A percentile compares a stretch with the other conserved stretches of the same genome.
These are phyloP conservation scores for Nanger granti DNA, from an alignment of 2,113 vertebrate species.

Conservation along the genomic window DNA sequence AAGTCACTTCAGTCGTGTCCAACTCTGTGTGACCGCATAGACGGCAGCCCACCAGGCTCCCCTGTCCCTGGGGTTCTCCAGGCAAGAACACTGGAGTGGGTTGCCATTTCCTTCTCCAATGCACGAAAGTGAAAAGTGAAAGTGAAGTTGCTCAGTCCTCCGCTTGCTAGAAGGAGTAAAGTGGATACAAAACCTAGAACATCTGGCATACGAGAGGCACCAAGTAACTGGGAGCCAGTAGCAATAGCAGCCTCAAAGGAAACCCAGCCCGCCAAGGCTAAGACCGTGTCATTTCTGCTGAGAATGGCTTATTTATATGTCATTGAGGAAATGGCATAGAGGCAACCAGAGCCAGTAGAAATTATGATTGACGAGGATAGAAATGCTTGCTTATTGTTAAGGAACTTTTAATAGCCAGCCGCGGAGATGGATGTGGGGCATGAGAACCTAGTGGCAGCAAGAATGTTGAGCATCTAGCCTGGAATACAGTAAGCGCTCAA, in stretches of 20 bases:
- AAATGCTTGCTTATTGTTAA: background rate
- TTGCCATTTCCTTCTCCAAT: no score
- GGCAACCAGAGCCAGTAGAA: background rate
- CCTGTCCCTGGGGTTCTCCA: no score
- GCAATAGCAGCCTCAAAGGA: background rate
- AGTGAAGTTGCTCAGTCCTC: background rate
- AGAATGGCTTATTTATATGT: background rate
- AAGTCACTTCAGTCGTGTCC: no score
- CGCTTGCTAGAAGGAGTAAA: background rate
- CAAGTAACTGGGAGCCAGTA: background rate
- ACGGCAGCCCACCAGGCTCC: no score
- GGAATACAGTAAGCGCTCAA: background rate
- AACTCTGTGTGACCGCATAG: no score
- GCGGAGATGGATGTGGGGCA: background rate
- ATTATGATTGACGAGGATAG: no score
- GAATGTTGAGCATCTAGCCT: background rate
- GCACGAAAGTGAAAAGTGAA: no score
- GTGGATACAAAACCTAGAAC: background rate
- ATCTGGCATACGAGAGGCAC: background rate
- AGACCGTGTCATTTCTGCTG: background rate
- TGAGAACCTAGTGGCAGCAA: background rate
- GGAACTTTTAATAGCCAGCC: background rate
- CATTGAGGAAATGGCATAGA: background rate
- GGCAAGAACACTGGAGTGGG: no score
- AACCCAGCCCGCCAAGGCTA: background rate